Evolutionary conservation across 2,888 invertebrate genomes (phyloP), one percentile per base, ranked within the genome.

Genomic region (Candidula unifasciata): DNA sequence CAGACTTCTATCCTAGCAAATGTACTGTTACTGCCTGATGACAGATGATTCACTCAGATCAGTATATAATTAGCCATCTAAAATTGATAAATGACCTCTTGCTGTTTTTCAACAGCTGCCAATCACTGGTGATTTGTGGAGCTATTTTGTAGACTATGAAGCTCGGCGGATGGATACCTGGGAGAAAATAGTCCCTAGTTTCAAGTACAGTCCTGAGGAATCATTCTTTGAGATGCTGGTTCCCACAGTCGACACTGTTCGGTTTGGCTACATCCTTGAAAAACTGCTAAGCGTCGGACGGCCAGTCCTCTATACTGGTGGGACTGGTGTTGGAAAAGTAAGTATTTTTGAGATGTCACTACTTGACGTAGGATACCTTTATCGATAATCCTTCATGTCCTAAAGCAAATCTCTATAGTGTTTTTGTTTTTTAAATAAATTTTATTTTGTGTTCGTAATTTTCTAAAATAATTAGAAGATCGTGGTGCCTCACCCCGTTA

Each of bases 171-270:
- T 97, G 93, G 96, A 96, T 89, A 94, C 95, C 13, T 98, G 97
- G 97, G 95, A 95, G n/a, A 96, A 95, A 83, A 96, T 97, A 60
- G 96, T 97, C 88, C 96, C 97, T 0, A 90, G 94, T 0, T 98
- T 97, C 91, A 88, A 94, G 3, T 98, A 97, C 91, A 95, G 96
- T 91, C 94, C 95, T 24, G 94, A 95, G 0, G 94, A 95, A 44
- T 96, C 97, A 0, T 98, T 97, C 94, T 97, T 97, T 91, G 97
- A 98, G 91, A 97, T 97, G 92, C 94, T 97, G 80, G 97, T 98
- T 16, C 98, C 97, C 0, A 98, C 98, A 0, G 95, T 96, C n/a
- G 97, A 98, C 91, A 98, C 97, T 0, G 96, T 97, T 0, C 95
- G 97, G 89, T 97, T 96, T 92, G 97, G 97, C 83, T 97, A 96